A percentile compares a stretch with the other conserved stretches of the same genome.
Evolutionary conservation across 2,113 vertebrate species (phyloP).

Genomic region (Apus apus): DNA sequence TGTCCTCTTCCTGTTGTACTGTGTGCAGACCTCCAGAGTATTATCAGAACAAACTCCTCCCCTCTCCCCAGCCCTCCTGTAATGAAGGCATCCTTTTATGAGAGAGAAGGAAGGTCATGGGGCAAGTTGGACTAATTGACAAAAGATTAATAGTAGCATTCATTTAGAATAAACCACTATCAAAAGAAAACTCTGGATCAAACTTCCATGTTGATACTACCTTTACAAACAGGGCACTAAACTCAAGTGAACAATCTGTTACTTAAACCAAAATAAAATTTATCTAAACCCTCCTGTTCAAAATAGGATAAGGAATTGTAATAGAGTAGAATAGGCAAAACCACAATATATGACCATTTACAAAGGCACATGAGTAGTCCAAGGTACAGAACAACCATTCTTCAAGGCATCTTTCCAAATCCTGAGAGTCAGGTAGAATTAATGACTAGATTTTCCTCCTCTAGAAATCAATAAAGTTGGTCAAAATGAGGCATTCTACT

Average conservation of each 20-base stretch:
- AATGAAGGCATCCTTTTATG: background rate
- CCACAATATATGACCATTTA: background rate
- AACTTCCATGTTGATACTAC: background rate
- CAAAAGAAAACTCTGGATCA: background rate
- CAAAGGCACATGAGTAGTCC: background rate
- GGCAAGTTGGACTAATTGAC: background rate
- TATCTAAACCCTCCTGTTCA: background rate
- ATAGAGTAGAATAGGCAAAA: background rate
- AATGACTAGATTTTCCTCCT: background rate
- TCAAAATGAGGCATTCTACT: background rate
- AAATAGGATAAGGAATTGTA: background rate
- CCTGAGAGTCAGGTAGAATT: background rate
- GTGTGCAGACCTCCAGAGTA: background rate
- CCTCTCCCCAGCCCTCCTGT: background rate
- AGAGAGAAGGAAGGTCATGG: background rate
- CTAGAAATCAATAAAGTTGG: background rate
- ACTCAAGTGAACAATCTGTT: background rate
- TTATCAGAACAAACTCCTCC: background rate
- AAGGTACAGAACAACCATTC: background rate
- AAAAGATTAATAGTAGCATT: background rate
- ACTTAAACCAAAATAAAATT: background rate
- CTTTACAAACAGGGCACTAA: background rate
- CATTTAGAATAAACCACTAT: background rate
- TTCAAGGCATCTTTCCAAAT: background rate
- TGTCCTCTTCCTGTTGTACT: background rate